phyloP scores from a whole-genome alignment of 2,113 vertebrate species.

The Pterocles burchelli region DNA sequence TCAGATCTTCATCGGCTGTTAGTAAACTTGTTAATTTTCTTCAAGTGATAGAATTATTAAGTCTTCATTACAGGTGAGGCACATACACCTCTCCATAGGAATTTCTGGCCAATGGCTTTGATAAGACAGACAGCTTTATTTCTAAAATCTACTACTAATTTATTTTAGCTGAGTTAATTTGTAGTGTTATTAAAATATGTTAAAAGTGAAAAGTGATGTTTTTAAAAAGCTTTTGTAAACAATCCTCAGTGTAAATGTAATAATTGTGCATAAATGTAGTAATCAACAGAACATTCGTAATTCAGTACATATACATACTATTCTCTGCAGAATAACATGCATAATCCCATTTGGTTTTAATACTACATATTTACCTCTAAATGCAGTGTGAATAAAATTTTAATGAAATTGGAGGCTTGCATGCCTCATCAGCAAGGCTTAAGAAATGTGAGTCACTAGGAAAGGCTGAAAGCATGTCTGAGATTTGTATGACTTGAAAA shows the following conservation, averaged over 20 bases:
- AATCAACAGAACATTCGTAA: not conserved
- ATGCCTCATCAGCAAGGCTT: not conserved
- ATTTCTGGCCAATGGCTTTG: not conserved
- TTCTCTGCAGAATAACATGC: not conserved
- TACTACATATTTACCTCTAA: not conserved
- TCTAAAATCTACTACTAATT: not conserved
- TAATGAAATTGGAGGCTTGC: not conserved
- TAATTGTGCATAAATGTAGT: not conserved
- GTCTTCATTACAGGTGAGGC: not conserved
- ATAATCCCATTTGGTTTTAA: not conserved
- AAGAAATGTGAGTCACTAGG: not conserved
- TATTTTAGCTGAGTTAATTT: not conserved
- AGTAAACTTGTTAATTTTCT: not conserved
- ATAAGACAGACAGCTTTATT: not conserved
- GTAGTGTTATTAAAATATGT: not conserved
- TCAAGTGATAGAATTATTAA: not conserved
- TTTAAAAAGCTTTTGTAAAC: not conserved
- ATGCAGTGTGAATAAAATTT: not conserved
- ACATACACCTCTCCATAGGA: not conserved
- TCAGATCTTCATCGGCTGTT: too few relatives aligned
- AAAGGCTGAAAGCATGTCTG: not conserved
- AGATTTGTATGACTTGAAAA: not conserved
- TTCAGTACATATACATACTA: not conserved
- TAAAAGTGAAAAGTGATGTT: not conserved
- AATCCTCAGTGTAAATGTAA: not conserved